These are phyloP conservation scores for Callitettix versicolor DNA, from an alignment of 1,140 invertebrate species.

Conservation along the genomic window DNA sequence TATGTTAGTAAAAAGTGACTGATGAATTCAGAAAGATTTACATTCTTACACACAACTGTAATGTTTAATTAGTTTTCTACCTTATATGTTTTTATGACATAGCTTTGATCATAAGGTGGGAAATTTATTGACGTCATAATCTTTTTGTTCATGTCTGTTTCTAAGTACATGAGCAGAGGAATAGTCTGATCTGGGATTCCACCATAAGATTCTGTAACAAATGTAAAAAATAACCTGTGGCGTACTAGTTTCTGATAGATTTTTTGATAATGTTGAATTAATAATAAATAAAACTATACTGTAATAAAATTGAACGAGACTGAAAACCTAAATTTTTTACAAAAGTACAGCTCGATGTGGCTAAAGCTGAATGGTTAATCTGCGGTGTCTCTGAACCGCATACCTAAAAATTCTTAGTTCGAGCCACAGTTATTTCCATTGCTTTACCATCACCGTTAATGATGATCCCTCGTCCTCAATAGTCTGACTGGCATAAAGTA, in stretches of 20 bases:
- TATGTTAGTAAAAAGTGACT: background rate
- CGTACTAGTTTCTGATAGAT: too few species aligned
- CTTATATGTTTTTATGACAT: slow-evolving; percentile 46
- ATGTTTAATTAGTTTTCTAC: slow-evolving; percentile 48
- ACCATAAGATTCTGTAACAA: slow-evolving; percentile 4
- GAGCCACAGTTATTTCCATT: too few species aligned
- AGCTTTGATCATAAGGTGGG: slow-evolving; percentile 34
- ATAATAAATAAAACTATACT: background rate
- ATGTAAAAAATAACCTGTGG: too few species aligned
- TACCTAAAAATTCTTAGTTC: too few species aligned
- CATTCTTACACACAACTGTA: too few species aligned
- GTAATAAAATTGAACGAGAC: background rate
- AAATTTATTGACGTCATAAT: slow-evolving; percentile 48
- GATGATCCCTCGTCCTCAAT: too few species aligned
- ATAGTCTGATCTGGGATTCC: slow-evolving; percentile 19
- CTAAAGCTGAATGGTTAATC: too few species aligned
- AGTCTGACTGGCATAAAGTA: too few species aligned
- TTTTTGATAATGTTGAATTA: background rate
- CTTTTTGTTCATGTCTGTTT: slow-evolving; percentile 47
- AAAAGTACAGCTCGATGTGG: too few species aligned
- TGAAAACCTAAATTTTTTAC: background rate
- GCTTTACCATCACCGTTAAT: too few species aligned
- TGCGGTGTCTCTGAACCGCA: too few species aligned
- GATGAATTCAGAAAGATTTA: background rate
- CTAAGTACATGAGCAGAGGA: slow-evolving; percentile 42